phyloP scores from a whole-genome alignment of 2,888 invertebrate species.

The Tenthredo amoena region DNA sequence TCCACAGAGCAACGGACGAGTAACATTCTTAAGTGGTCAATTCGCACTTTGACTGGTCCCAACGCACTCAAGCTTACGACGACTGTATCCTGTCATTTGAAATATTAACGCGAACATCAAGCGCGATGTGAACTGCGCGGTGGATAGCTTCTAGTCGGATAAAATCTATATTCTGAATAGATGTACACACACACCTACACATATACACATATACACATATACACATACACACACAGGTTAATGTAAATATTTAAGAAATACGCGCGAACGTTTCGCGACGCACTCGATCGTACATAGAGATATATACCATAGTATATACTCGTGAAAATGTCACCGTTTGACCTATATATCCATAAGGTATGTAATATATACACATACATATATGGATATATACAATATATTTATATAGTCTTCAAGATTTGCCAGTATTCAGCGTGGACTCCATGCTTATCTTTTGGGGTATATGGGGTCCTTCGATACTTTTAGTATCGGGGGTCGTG shows the following conservation, averaged over 20 bases:
- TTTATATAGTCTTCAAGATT: conserved; percentile 29
- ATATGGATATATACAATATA: background rate
- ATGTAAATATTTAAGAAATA: conserved; percentile 8
- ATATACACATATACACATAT: background rate
- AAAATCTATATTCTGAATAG: conserved; percentile 57
- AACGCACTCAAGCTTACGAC: conserved; percentile 26
- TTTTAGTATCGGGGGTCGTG: conserved; percentile 44
- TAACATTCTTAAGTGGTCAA: conserved; percentile 10
- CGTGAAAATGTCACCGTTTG: conserved; percentile 26
- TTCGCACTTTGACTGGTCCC: conserved; percentile 26
- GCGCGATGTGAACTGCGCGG: conserved; percentile 57
- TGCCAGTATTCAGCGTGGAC: conserved; percentile 19
- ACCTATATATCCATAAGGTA: conserved; percentile 11
- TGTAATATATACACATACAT: background rate
- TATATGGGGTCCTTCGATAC: conserved; percentile 20
- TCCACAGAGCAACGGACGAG: background rate
- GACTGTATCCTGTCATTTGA: conserved; percentile 63
- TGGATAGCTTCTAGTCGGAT: conserved; percentile 37
- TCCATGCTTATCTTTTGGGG: conserved; percentile 29
- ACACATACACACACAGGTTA: background rate
- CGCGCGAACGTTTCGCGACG: background rate
- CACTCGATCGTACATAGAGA: background rate
- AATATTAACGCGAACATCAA: conserved; percentile 66
- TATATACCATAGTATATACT: background rate
- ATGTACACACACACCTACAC: background rate